These are phyloP conservation scores for Diogma glabrata DNA, from an alignment of 2,888 invertebrate genomes.

Conservation along the genomic window DNA sequence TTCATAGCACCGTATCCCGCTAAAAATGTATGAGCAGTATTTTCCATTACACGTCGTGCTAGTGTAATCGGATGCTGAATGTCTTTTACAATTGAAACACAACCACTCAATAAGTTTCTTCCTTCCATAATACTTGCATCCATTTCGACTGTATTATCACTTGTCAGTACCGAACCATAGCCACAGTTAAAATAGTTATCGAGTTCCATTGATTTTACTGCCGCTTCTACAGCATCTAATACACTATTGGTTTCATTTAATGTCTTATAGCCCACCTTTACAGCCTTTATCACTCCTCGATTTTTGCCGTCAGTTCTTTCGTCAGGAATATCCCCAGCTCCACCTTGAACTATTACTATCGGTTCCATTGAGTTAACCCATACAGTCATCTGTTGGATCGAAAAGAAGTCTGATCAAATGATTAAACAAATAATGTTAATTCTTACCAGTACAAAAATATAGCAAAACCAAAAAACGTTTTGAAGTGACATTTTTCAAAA, in stretches of 20 bases:
- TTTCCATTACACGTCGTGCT: constrained; percentile 64
- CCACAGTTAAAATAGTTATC: constrained; percentile 75
- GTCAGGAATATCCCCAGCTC: constrained; percentile 64
- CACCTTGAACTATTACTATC: constrained; percentile 67
- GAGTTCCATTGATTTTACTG: constrained; percentile 64
- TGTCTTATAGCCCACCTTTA: constrained; percentile 45
- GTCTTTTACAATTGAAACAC: constrained; percentile 61
- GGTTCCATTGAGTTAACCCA: no score
- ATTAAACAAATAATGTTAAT: no score
- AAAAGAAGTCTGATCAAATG: no score
- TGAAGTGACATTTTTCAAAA: no score
- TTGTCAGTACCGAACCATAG: constrained; percentile 67
- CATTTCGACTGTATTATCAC: constrained; percentile 70
- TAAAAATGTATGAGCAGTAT: constrained; percentile 59
- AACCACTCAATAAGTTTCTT: constrained; percentile 52
- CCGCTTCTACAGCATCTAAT: constrained; percentile 68
- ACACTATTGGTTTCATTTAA: constrained; percentile 45
- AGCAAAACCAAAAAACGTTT: no score
- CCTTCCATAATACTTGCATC: constrained; percentile 80
- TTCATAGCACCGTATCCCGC: constrained; percentile 62
- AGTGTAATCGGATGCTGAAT: constrained; percentile 66
- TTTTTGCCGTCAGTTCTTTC: constrained; percentile 50
- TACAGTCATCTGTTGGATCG: no score
- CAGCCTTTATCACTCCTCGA: constrained; percentile 52
- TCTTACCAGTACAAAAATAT: no score